Evolutionary conservation across 1,140 invertebrate species (phyloP), one percentile per base, ranked within the genome.

Genomic region (Chironomus striatipennis): DNA sequence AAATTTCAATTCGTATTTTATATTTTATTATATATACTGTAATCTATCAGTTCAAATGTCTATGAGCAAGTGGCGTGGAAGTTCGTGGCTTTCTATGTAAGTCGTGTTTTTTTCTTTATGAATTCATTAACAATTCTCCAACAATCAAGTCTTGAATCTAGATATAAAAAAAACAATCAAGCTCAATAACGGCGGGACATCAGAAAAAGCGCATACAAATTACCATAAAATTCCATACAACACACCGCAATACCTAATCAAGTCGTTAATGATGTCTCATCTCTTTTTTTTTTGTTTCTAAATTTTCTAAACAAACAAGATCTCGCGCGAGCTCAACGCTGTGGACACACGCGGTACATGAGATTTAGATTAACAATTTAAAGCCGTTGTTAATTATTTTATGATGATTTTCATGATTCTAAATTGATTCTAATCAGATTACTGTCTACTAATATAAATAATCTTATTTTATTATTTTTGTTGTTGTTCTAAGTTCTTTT

Each of bases 341-440:
- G 1, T 57, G 47, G 65, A 70, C 65, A 70, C 65, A 21, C 17
- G 65, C 65, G 15, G 20, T 20, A 18, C 65, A 70, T 18, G 65
- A 21, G 20, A 9, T 18, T 70, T 70, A 70, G n/a, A n/a, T 70
- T 70, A 20, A 2, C 47, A 57, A 12, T n/a, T n/a, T 7, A 12
- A 2, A n/a, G n/a, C 47, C n/a, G 10, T 20, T 70, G n/a, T 70
- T 70, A 70, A 70, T 70, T 70, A 70, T 70, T 70, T 70, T 70
- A 70, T 70, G 65, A 70, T 70, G 65, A 70, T 70, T 70, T 70
- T 70, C 17, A 1, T 70, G 65, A 70, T 57, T 57, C 47, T 4
- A 57, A 57, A 57, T 70, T 70, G 65, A 70, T 70, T 70, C 65
- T 70, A 70, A 70, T 70, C 65, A 70, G 65, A 70, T 70, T 70